Percentiles rank a stretch among this genome's conserved stretches.
These are phyloP conservation scores for Propithecus perrieri DNA, from an alignment of 2,797 vertebrate genomes.

Conservation along the genomic window DNA sequence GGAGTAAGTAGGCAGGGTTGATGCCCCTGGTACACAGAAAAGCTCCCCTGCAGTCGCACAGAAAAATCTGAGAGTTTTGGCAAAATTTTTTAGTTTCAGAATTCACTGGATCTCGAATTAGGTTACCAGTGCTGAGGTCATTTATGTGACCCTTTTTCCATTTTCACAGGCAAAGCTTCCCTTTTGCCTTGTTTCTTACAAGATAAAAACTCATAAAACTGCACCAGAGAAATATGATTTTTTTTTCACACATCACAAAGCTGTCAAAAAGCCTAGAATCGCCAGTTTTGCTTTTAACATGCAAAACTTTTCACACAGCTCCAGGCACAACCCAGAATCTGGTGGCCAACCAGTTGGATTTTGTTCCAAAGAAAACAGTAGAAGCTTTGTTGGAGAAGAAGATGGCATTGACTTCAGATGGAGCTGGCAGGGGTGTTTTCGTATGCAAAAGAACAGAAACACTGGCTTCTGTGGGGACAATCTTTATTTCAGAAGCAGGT, in stretches of 20 bases:
- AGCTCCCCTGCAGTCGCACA: constrained; percentile 39
- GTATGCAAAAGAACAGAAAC: not conserved
- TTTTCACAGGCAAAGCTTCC: constrained; percentile 74
- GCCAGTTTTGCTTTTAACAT: constrained; percentile 68
- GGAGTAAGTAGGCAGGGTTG: not conserved
- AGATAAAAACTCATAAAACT: constrained; percentile 78
- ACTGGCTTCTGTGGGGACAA: not conserved
- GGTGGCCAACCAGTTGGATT: constrained; percentile 61
- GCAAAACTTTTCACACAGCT: constrained; percentile 64
- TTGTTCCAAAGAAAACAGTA: constrained; percentile 73
- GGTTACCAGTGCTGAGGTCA: constrained; percentile 51
- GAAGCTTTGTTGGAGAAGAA: constrained; percentile 65
- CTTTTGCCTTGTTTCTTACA: not conserved
- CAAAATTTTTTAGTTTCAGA: constrained; percentile 53
- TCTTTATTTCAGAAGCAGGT: constrained; percentile 4
- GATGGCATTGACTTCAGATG: not conserved
- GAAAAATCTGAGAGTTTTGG: constrained; percentile 60
- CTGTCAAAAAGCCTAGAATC: constrained; percentile 74
- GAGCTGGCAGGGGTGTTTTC: not conserved
- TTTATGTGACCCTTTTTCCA: constrained; percentile 63
- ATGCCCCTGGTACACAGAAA: not conserved
- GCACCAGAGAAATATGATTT: constrained; percentile 74
- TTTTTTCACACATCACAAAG: constrained; percentile 72
- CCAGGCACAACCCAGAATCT: constrained; percentile 69
- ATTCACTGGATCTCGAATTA: constrained; percentile 34